Base-by-base conservation (phyloP, 2,113 vertebrate genomes). In the Mormoops blainvillei region DNA sequence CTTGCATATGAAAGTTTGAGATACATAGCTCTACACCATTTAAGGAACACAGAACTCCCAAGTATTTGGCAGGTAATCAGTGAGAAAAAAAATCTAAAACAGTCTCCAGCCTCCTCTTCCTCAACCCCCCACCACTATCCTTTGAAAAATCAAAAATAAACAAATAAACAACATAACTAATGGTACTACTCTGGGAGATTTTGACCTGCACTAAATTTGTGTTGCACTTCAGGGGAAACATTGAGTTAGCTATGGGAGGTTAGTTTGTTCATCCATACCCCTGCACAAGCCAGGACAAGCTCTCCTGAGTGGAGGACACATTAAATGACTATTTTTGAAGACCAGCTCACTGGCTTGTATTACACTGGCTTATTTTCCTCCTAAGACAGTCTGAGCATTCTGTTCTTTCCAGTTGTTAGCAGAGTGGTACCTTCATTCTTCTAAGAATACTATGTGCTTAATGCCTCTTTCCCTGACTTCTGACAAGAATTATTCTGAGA, bases 321-420 rank as follows among this genome's bases (percentile, higher is more conserved):
- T 61, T 70, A 70, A 70, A 50, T 80, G 43, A 61, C 52, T 88
- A 80, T 36, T 95, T 91, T 87, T 87, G 84, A 93, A 65, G 86
- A 8, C 28, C 54, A 6, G 50, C 50, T 84, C 58, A 76, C 31
- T 56, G 78, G 14, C 38, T 13, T 52, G 8, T 10, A 16, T 13
- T 86, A 13, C 31, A 68, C 67, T 89, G 61, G 1, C 7, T 61
- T 41, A 14, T 70, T 67, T 41, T 41, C 28, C 67, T 83, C 50
- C n/a, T 48, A 31, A 33, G 5, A 22, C 2, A 91, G 33, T 50
- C 43, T 92, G 71, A 90, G 7, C 31, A 80, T n/a, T 61, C 52
- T 56, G 4, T 71, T 63, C 45, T 93, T 92, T 10, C 48, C 7
- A 74, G 28, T 58, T 14, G 1, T 84, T 48, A 74, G 65, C 54